phyloP scores from a whole-genome alignment of 2,113 vertebrate genomes.

The Pluvianellus socialis region DNA sequence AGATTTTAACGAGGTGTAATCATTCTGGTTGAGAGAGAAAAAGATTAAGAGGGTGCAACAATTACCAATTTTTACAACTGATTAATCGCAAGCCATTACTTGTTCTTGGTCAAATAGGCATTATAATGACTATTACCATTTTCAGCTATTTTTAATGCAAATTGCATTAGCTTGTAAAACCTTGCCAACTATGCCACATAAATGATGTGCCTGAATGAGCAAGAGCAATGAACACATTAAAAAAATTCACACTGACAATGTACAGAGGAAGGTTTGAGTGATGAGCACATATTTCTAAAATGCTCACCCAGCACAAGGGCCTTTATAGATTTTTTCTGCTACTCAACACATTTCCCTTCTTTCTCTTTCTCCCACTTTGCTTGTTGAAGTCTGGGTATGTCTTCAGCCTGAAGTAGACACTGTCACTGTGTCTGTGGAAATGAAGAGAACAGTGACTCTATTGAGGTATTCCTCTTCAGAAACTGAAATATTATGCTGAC shows the following conservation, averaged over 20 bases:
- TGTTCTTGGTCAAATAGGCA: constrained; percentile 88
- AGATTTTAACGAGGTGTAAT: constrained; percentile 99
- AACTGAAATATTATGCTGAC: neutral
- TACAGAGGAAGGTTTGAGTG: constrained; percentile 73
- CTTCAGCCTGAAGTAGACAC: neutral
- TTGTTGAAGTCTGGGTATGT: neutral
- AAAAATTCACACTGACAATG: constrained; percentile 74
- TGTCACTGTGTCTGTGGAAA: neutral
- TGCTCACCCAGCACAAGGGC: constrained; percentile 42
- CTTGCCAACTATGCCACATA: constrained; percentile 84
- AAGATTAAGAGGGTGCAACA: constrained; percentile 93
- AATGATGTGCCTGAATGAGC: constrained; percentile 83
- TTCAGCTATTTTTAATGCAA: constrained; percentile 88
- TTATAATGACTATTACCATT: constrained; percentile 88
- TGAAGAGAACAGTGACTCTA: neutral
- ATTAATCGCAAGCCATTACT: constrained; percentile 90
- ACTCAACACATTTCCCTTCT: constrained; percentile 11
- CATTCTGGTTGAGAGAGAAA: constrained; percentile 95
- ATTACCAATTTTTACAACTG: constrained; percentile 92
- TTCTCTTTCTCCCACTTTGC: neutral
- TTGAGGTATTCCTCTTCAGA: neutral
- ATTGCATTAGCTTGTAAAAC: constrained; percentile 87
- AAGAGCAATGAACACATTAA: constrained; percentile 76
- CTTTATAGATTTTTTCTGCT: neutral
- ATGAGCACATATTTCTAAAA: constrained; percentile 72